Conservation (phyloP, 2,888 invertebrate species). For the Helicoverpa assulta region DNA sequence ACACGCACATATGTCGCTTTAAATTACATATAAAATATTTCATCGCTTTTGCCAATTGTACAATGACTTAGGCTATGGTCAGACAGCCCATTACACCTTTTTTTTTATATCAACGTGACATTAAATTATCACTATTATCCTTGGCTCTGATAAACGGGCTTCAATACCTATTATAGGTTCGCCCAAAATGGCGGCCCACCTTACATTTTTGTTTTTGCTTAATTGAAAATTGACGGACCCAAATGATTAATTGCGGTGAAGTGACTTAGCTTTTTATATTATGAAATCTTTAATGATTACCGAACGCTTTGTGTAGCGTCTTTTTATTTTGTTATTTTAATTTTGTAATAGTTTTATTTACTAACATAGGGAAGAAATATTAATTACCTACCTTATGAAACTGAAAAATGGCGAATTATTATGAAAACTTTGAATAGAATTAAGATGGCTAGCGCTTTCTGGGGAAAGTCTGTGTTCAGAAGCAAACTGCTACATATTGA, state of each 20-base stretch:
- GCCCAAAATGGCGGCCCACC: constrained; percentile 25
- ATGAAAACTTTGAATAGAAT: too few species aligned
- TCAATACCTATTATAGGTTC: constrained; percentile 17
- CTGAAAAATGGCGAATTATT: too few species aligned
- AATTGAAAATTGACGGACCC: constrained; percentile 69
- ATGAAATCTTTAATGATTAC: constrained; percentile 11
- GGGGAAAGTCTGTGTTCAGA: too few species aligned
- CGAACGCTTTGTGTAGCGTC: constrained; percentile 4
- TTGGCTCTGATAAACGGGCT: constrained; percentile 34
- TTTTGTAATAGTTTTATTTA: constrained; percentile 3
- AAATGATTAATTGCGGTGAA: constrained; percentile 64
- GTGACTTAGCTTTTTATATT: constrained; percentile 58
- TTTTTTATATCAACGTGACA: constrained; percentile 46
- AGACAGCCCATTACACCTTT: constrained; percentile 48
- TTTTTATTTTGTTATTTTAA: constrained; percentile 5
- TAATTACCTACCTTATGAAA: too few species aligned
- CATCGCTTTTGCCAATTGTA: constrained; percentile 24
- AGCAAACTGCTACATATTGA: too few species aligned
- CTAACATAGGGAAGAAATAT: neutral
- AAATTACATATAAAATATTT: too few species aligned
- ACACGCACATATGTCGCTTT: neutral
- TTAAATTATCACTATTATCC: constrained; percentile 41
- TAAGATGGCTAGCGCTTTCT: too few species aligned
- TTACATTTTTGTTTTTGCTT: constrained; percentile 64
- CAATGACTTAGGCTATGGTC: constrained; percentile 39